A percentile compares a stretch with the other conserved stretches of the same genome.
Conservation (phyloP, 1,140 invertebrate species). For the Cydia amplana region DNA sequence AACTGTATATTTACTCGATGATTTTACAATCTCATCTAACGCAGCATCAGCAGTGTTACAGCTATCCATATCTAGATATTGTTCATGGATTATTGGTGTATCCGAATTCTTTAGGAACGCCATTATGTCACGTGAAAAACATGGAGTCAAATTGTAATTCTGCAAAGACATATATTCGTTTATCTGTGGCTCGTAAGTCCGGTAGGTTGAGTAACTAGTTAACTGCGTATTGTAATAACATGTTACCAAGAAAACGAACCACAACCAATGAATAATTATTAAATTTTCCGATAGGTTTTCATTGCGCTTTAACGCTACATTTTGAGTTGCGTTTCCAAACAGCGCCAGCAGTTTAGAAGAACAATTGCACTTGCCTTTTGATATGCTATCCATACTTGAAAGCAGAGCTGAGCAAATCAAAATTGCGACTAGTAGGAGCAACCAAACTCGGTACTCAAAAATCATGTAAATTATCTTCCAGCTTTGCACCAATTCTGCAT, state of each 20-base stretch:
- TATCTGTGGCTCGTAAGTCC: constrained; percentile 7
- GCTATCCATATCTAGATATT: background rate
- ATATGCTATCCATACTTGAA: background rate
- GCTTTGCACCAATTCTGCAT: background rate
- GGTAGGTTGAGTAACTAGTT: background rate
- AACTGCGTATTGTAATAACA: constrained; percentile 5
- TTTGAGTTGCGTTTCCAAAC: constrained; percentile 11
- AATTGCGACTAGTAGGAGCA: background rate
- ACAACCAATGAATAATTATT: background rate
- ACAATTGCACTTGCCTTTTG: background rate
- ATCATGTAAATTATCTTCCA: constrained; percentile 15
- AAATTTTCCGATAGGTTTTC: background rate
- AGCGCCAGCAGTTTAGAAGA: background rate
- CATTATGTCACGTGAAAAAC: background rate
- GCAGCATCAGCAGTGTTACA: background rate
- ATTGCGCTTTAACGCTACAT: background rate
- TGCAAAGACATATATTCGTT: constrained; percentile 1
- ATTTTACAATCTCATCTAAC: background rate
- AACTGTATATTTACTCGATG: background rate
- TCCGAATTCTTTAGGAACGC: background rate
- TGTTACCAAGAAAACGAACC: background rate
- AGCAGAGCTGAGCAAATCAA: background rate
- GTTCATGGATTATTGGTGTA: background rate
- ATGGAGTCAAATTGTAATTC: constrained; percentile 6
- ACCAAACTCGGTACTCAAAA: constrained; percentile 9